These are phyloP conservation scores for Lagria hirta DNA, from an alignment of 2,888 invertebrate species.

Conservation along the genomic window DNA sequence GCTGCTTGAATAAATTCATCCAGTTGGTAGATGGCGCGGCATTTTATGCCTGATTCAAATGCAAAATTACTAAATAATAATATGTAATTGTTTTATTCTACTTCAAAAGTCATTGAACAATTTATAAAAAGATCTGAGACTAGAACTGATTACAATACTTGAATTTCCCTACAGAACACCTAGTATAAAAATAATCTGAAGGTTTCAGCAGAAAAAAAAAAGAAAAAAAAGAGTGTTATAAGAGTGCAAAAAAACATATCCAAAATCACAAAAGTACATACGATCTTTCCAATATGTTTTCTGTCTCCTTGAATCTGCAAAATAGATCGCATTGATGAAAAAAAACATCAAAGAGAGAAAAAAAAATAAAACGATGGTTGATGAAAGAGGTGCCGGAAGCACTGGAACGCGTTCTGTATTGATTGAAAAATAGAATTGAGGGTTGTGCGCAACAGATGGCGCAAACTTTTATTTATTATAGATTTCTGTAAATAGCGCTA, in stretches of 20 bases:
- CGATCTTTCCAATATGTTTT: conserved; percentile 81
- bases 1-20: too few species aligned
- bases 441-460: not conserved
- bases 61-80: too few species aligned
- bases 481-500: not conserved
- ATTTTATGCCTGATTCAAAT: too few species aligned
- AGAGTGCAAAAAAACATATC: conserved; percentile 24
- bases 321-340: conserved; percentile 43
- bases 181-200: conserved; percentile 16
- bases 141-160: too few species aligned
- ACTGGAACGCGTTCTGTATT: conserved; percentile 14
- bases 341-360: conserved; percentile 7
- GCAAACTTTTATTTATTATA: not conserved
- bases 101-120: too few species aligned
- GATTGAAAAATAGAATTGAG: conserved; percentile 13
- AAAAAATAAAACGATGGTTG: conserved; percentile 7
- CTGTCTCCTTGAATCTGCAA: conserved; percentile 85
- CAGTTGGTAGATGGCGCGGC: too few species aligned
- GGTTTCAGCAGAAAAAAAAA: conserved; percentile 5
- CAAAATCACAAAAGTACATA: conserved; percentile 62
- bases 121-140: too few species aligned
- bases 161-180: too few species aligned
- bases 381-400: conserved; percentile 19
- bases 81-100: too few species aligned
- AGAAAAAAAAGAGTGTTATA: conserved; percentile 10